Percentiles rank a stretch among this genome's conserved stretches.
Conservation (phyloP, 2,797 vertebrate species). For the Amazona finschi region DNA sequence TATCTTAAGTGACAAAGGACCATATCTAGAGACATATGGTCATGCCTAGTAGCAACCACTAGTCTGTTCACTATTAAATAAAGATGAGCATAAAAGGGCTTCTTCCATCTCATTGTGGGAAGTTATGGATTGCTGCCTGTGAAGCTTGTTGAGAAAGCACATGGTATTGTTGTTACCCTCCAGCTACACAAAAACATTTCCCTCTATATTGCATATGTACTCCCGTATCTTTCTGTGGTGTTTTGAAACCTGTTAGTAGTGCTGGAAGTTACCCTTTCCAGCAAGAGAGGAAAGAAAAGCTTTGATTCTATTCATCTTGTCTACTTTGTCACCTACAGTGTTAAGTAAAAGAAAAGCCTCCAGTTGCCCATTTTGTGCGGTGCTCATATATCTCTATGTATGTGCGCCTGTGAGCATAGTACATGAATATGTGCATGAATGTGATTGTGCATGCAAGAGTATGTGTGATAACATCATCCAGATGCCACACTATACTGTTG, state of each 20-base stretch:
- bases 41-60: neutral
- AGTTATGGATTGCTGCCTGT: neutral
- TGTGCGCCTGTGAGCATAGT: neutral
- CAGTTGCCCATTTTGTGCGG: neutral
- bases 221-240: neutral
- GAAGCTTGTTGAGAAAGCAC: neutral
- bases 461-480: slow-evolving; percentile 63
- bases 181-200: neutral
- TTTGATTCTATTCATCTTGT: neutral
- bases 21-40: neutral
- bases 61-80: neutral
- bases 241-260: neutral
- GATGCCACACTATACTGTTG: slow-evolving; percentile 45
- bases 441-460: slow-evolving; percentile 1
- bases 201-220: neutral
- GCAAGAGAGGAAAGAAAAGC: neutral
- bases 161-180: neutral
- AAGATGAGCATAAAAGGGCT: neutral
- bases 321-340: neutral
- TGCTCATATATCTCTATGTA: neutral
- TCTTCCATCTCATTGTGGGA: neutral
- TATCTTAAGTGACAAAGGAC: neutral
- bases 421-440: neutral
- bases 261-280: neutral
- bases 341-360: neutral